These are phyloP conservation scores for Bovichtus diacanthus DNA, from an alignment of 2,797 vertebrate genomes.

Conservation along the genomic window DNA sequence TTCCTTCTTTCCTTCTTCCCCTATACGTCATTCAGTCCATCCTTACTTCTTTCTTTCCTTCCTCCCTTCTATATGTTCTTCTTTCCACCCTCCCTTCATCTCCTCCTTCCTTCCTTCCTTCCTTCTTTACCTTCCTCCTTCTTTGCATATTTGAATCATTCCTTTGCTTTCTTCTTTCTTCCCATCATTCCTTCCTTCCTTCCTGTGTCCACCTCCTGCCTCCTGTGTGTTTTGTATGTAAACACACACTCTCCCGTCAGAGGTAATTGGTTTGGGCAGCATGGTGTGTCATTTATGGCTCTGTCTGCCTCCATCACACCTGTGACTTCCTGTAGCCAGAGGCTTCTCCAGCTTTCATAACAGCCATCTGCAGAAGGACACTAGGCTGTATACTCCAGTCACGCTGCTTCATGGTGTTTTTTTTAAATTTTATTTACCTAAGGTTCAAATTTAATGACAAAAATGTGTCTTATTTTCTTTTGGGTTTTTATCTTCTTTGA, in stretches of 20 bases:
- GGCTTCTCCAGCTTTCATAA: conserved; percentile 56
- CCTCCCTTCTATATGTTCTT: neutral
- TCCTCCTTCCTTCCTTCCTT: neutral
- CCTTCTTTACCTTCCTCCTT: neutral
- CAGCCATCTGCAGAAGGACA: conserved; percentile 46
- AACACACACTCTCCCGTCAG: conserved; percentile 36
- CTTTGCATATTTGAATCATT: neutral
- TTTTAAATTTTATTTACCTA: neutral
- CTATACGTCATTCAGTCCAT: neutral
- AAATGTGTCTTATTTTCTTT: neutral
- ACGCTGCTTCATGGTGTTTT: neutral
- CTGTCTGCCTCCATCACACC: conserved; percentile 66
- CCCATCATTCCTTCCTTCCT: neutral
- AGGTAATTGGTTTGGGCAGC: conserved; percentile 55
- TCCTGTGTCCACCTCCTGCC: neutral
- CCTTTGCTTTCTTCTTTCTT: neutral
- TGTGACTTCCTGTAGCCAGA: conserved; percentile 70
- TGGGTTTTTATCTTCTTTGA: neutral
- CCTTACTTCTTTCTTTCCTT: neutral
- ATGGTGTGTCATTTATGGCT: conserved; percentile 37
- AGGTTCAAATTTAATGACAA: neutral
- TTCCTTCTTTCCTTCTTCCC: neutral
- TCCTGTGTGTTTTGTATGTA: conserved; percentile 14
- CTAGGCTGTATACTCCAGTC: conserved; percentile 23
- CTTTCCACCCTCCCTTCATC: neutral